Evolutionary conservation across 1,140 invertebrate species (phyloP), one percentile per base, ranked within the genome.

Genomic region (Pseudomyrmex pallidus): DNA sequence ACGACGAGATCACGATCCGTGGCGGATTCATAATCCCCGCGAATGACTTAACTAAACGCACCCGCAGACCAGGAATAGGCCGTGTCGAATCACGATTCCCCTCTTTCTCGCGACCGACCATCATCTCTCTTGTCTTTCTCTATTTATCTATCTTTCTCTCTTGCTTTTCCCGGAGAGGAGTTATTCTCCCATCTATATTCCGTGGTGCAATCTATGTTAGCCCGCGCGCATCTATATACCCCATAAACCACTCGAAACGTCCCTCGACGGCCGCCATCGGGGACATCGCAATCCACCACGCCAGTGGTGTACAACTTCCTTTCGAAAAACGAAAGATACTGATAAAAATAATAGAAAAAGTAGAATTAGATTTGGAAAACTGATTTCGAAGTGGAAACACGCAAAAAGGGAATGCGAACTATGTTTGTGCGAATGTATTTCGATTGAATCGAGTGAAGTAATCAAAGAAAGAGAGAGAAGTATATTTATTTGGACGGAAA

Each of bases 31-130:
- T 91, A 91, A 91, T 91, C 89, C 87, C 74, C 74, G 87, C 85
- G 87, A 91, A 91, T 90, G 90, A 91, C 91, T 91, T 91, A 91
- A 91, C 90, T 91, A 91, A 92, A 91, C 89, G 89, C 84, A 85
- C 62, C 85, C 86, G 87, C 82, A 84, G 86, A 87, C 86, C 88
- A 88, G 88, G 85, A 91, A 91, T 88, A 88, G 66, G 63, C 90
- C 91, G 74, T 89, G 74, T 84, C 91, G 87, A 92, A 91, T 91
- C 85, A 63, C 61, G 2, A 48, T 70, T 7, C 68, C 86, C 82
- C 85, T 48, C 59, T 62, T 66, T 50, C 66, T 48, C 67, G 72
- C 17, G 67, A 20, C n/a, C 22, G 67, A 70, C 15, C 83, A 59
- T 74, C 78, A 48, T 64, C 70, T 63, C 61, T 50, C 52, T 62